Conservation (phyloP, 1,140 invertebrate species). For the Oreohelix idahoensis region DNA sequence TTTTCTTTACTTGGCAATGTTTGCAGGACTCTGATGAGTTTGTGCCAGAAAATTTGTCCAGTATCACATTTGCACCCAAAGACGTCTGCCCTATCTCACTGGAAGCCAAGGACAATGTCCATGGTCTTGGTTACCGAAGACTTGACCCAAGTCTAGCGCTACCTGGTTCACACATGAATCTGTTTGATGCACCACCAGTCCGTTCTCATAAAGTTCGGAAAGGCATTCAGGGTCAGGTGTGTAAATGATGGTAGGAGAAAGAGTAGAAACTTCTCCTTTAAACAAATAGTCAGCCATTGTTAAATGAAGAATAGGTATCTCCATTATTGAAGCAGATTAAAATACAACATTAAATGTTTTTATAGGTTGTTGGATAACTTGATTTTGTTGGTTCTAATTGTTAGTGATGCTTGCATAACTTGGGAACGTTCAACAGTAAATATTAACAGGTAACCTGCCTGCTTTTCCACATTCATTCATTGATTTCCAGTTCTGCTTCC, state of each 20-base stretch:
- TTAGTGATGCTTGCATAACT: too few relatives aligned
- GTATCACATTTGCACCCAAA: constrained; percentile 79
- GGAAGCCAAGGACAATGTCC: constrained; percentile 80
- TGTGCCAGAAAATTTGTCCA: constrained; percentile 18
- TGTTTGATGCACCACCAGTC: constrained; percentile 61
- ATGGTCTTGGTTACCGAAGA: constrained; percentile 89
- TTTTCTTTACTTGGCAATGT: too few relatives aligned
- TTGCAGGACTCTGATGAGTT: constrained; percentile 72
- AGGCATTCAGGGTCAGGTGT: constrained; percentile 84
- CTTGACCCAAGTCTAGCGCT: constrained; percentile 73
- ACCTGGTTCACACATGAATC: constrained; percentile 60
- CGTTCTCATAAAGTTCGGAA: constrained; percentile 69
- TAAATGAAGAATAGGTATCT: too few relatives aligned
- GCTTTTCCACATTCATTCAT: too few relatives aligned
- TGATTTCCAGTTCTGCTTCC: too few relatives aligned
- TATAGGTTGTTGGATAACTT: too few relatives aligned
- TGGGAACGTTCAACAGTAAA: too few relatives aligned
- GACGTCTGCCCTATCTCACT: constrained; percentile 81
- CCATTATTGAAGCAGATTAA: too few relatives aligned
- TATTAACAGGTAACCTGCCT: too few relatives aligned
- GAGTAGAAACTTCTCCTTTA: not conserved
- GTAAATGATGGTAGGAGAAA: not conserved
- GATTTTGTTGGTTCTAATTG: too few relatives aligned
- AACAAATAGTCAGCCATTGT: too few relatives aligned
- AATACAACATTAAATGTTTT: too few relatives aligned